Base-by-base conservation (phyloP, 2,888 invertebrate genomes). In the Lasioglossum villosulum region DNA sequence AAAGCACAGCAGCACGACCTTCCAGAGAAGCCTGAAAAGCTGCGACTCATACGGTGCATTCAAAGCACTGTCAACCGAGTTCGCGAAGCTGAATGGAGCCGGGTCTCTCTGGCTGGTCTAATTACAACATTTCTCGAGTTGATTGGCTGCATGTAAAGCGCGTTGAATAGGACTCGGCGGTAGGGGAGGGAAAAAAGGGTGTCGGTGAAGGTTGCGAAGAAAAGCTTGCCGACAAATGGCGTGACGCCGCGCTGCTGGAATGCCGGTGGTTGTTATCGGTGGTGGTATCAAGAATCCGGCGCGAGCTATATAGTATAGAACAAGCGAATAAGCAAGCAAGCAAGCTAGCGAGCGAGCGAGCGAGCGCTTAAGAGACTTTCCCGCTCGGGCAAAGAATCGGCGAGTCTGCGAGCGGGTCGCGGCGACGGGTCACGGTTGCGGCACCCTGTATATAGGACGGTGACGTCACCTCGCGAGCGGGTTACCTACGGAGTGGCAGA, bases 371-470 rank as follows among this genome's bases (percentile, higher is more conserved):
- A 66, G 83, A 34, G 78, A 82, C 81, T 82, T 78, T 75, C 82
- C 79, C 85, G 82, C 88, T 34, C 6, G 34, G 59, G 80, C 86
- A 84, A 89, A 85, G 90, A 90, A 88, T 88, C 86, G 83, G 78
- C 78, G 34, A 63, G 86, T 78, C 75, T 80, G 78, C 87, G 78
- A 86, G 84, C 89, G 84, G 88, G 91, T 90, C 91, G 90, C 80
- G 56, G 83, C 86, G 83, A 86, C 90, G 90, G 93, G 92, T 93
- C 91, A 92, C 90, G 92, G 93, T 89, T 93, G 87, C 88, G 87
- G 91, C 90, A 89, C 90, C 89, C 91, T 91, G 90, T 92, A 92
- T 92, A 92, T 93, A 92, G 93, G 87, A 90, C 93, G 91, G 71
- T 93, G 93, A 93, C 93, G 93, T 93, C 92, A 93, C 77, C 90